These are phyloP conservation scores for Atopsyche davidsoni DNA, from an alignment of 1,140 invertebrate genomes.

Conservation along the genomic window DNA sequence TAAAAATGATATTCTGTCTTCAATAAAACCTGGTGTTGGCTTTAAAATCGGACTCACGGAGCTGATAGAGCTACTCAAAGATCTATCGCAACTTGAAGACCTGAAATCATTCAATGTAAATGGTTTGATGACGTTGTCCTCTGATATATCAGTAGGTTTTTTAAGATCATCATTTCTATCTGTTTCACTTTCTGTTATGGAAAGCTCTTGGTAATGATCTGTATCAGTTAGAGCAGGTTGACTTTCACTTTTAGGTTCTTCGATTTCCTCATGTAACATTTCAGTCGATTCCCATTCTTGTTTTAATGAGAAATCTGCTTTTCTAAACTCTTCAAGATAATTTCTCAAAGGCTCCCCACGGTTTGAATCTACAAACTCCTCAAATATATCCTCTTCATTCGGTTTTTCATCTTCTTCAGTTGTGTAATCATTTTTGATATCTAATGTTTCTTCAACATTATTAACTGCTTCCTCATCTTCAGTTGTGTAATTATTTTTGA, in stretches of 20 bases:
- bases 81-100: slow-evolving; percentile 28
- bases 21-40: slow-evolving; percentile 8
- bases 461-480: too few relatives aligned
- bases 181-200: not conserved
- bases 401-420: not conserved
- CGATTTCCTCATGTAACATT: not conserved
- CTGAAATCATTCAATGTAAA: slow-evolving; percentile 15
- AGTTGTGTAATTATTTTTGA: too few relatives aligned
- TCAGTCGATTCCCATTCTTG: too few relatives aligned
- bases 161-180: not conserved
- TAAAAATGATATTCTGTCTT: slow-evolving; percentile 30
- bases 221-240: slow-evolving; percentile 1
- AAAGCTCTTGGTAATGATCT: not conserved
- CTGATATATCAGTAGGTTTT: slow-evolving; percentile 10
- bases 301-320: slow-evolving; percentile 20
- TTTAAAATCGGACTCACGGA: slow-evolving; percentile 25
- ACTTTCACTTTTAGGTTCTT: slow-evolving; percentile 4
- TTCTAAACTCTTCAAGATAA: slow-evolving; percentile 43
- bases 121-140: slow-evolving; percentile 14
- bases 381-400: slow-evolving; percentile 13
- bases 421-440: not conserved
- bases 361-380: slow-evolving; percentile 42
- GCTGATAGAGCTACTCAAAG: slow-evolving; percentile 27
- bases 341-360: slow-evolving; percentile 42
- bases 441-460: not conserved